A percentile compares a stretch with the other conserved stretches of the same genome.
These are phyloP conservation scores for Nephrotoma guestfalica DNA, from an alignment of 2,888 invertebrate species.

Conservation along the genomic window DNA sequence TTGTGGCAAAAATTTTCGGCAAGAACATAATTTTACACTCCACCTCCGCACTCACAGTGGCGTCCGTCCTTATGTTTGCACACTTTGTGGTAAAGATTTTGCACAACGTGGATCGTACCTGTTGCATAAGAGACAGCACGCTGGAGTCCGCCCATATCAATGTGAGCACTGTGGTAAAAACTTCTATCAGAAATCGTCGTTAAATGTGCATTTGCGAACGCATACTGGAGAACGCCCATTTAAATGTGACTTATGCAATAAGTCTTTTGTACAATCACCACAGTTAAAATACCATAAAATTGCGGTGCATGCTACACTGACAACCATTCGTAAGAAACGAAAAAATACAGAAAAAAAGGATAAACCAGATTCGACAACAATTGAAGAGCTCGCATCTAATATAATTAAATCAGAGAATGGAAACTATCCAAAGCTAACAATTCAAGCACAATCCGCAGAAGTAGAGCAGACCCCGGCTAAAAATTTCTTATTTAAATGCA, in stretches of 20 bases:
- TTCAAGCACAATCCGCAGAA: not conserved
- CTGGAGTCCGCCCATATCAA: conserved; percentile 12
- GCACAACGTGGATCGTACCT: conserved; percentile 11
- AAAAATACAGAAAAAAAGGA: not conserved
- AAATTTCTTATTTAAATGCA: not conserved
- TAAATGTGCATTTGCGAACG: conserved; percentile 12
- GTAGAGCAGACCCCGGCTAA: not conserved
- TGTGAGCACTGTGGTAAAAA: conserved; percentile 14
- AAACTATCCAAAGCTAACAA: not conserved
- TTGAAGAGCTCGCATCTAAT: not conserved
- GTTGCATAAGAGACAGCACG: conserved; percentile 13
- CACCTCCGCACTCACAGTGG: conserved; percentile 12
- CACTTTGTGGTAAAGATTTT: conserved; percentile 12
- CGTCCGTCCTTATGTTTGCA: conserved; percentile 11
- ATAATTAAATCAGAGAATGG: not conserved
- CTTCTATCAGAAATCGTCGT: conserved; percentile 12
- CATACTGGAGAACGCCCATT: conserved; percentile 13
- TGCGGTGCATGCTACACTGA: conserved; percentile 7
- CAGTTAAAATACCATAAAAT: conserved; percentile 13
- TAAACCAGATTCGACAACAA: not conserved
- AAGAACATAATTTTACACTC: conserved; percentile 12
- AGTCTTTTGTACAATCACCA: conserved; percentile 11
- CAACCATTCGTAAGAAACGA: not conserved
- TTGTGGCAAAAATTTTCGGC: conserved; percentile 13
- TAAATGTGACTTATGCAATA: conserved; percentile 11